Evolutionary conservation across 1,140 invertebrate genomes (phyloP).

Genomic region (Myzus persicae): DNA sequence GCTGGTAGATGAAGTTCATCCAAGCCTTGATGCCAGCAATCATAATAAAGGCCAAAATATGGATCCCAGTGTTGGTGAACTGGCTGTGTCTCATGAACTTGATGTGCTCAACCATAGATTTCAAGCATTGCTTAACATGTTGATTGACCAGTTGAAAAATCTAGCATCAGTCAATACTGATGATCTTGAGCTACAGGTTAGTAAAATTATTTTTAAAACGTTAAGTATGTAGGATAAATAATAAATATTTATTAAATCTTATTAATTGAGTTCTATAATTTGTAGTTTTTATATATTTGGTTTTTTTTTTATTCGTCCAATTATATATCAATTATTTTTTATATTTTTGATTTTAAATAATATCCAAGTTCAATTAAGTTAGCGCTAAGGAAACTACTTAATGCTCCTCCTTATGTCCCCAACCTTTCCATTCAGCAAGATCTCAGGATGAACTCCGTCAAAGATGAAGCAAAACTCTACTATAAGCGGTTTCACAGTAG

Average conservation of each 20-base stretch:
- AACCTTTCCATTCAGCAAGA: no score
- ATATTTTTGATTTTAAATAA: no score
- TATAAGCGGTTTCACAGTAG: no score
- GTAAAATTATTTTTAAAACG: conserved; percentile 53
- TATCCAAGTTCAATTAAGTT: no score
- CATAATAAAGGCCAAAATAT: conserved; percentile 62
- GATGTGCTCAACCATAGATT: conserved; percentile 86
- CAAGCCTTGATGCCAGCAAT: conserved; percentile 75
- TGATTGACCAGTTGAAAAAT: conserved; percentile 71
- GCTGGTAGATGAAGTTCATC: conserved; percentile 86
- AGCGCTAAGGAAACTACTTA: no score
- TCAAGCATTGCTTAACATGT: conserved; percentile 75
- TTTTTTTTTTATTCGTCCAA: neutral
- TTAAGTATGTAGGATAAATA: neutral
- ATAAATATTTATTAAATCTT: neutral
- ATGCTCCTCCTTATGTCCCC: no score
- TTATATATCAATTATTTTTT: no score
- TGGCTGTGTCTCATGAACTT: conserved; percentile 83
- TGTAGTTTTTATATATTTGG: neutral
- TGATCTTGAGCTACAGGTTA: conserved; percentile 67
- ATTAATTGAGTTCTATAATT: neutral
- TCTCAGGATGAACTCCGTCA: no score
- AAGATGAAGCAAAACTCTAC: no score
- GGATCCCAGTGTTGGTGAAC: conserved; percentile 72
- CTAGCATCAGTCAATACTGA: conserved; percentile 65